A percentile compares a stretch with the other conserved stretches of the same genome.
Conservation (phyloP, 2,888 invertebrate genomes). For the Folsomia manolachei region DNA sequence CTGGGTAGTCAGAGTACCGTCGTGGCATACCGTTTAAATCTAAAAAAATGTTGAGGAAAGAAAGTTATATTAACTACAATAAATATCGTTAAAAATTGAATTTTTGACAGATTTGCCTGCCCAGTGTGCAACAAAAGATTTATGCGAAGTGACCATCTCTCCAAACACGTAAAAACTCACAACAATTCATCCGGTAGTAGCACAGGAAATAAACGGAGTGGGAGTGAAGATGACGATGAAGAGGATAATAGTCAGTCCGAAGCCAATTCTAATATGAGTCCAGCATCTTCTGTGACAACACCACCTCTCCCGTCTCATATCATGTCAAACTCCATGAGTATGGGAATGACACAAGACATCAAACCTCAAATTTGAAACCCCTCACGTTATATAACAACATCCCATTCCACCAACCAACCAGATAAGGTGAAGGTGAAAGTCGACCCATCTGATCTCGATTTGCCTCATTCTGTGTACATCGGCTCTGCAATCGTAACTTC, state of each 20-base stretch:
- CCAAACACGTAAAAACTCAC: constrained; percentile 60
- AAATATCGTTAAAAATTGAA: too few species aligned
- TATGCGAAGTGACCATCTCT: constrained; percentile 68
- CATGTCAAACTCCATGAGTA: constrained; percentile 56
- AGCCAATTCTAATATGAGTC: constrained; percentile 51
- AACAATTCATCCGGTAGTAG: constrained; percentile 61
- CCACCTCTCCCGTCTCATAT: constrained; percentile 60
- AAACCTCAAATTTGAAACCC: constrained; percentile 46
- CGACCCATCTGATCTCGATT: constrained; percentile 6
- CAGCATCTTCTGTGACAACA: constrained; percentile 53
- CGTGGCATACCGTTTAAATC: too few species aligned
- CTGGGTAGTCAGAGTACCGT: too few species aligned
- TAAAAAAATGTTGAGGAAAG: too few species aligned
- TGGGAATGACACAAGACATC: constrained; percentile 52
- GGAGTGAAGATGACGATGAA: constrained; percentile 84
- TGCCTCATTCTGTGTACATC: too few species aligned
- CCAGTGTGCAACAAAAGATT: constrained; percentile 56
- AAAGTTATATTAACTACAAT: too few species aligned
- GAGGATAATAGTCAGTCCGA: constrained; percentile 76
- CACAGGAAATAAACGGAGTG: constrained; percentile 63
- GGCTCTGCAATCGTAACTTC: neutral
- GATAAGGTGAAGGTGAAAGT: constrained; percentile 7
- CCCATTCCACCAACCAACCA: neutral
- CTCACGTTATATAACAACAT: too few species aligned
- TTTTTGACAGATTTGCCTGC: constrained; percentile 32